A percentile compares a stretch with the other conserved stretches of the same genome.
These are phyloP conservation scores for Columba guinea DNA, from an alignment of 2,797 vertebrate species.

Conservation along the genomic window DNA sequence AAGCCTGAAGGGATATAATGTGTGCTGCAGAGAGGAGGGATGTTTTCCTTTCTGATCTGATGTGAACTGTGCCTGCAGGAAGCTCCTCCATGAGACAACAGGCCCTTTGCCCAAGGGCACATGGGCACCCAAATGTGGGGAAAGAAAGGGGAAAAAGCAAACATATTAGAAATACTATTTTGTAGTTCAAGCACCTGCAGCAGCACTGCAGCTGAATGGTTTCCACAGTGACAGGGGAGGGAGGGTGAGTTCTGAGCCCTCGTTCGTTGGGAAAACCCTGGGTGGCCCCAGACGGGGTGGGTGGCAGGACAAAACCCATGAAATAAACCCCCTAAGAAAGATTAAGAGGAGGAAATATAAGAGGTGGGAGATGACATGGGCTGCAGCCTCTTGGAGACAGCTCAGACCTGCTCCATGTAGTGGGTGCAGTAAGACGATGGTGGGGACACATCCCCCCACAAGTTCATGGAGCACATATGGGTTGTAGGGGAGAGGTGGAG, in stretches of 20 bases:
- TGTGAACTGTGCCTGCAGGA: not conserved
- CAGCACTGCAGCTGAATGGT: not conserved
- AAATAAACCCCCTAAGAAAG: not conserved
- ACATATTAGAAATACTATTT: not conserved
- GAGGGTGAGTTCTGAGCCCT: too few species aligned
- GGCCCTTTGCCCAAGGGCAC: not conserved
- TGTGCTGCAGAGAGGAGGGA: not conserved
- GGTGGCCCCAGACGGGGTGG: rapidly evolving
- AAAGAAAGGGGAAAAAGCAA: not conserved
- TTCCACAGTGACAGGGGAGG: not conserved
- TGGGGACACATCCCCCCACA: rapidly evolving
- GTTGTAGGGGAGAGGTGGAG: not conserved
- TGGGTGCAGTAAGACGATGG: not conserved
- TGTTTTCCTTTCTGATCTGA: not conserved
- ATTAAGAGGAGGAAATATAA: not conserved
- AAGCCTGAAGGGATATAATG: not conserved
- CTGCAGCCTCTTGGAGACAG: not conserved
- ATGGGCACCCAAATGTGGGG: not conserved
- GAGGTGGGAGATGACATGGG: not conserved
- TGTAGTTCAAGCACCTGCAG: not conserved
- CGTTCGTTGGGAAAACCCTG: rapidly evolving
- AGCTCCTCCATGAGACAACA: not conserved
- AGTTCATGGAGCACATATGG: rapidly evolving
- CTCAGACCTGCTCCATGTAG: too few species aligned
- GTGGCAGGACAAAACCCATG: not conserved